Evolutionary conservation across 2,113 vertebrate species (phyloP), one percentile per base, ranked within the genome.

Genomic region (Corythoichthys haematopterus): DNA sequence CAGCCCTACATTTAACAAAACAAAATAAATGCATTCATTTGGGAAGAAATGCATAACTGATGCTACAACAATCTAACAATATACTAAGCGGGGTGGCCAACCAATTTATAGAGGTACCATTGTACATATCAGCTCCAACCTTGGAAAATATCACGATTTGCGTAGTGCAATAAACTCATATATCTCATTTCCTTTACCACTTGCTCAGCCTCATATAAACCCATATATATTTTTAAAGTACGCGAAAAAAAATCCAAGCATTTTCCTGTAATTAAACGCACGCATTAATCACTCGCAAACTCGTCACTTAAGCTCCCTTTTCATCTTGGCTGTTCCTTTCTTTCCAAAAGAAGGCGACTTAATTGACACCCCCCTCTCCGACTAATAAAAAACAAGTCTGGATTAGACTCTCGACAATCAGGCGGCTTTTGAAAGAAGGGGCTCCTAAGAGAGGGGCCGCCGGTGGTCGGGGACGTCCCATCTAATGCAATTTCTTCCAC

Each of bases 401-500:
- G 71, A 74, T 78, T 75, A 77, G 57, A 65, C 65, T 61, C 48
- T 64, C 53, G 74, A 84, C 79, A 75, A 81, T 81, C 59, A 65
- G 57, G 15, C 68, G 28, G 62, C 46, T 68, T 69, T 68, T 57
- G n/a, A 71, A 65, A 15, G 62, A 60, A 66, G 55, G 45, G 28
- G 46, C 63, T 82, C 85, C 83, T 77, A 3, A 2, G 56, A 33
- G 60, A 46, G 1, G 43, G 60, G n/a, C 11, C n/a, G 37, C 8
- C 4, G 43, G 60, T 46, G 60, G 40, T 46, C 14, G 71, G 83
- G 74, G 73, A 57, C 71, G 69, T 80, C 72, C 75, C 65, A 51
- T 76, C 68, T 87, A 87, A 90, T 84, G 77, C 35, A 80, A 87
- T 90, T 85, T 79, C 79, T 82, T 56, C 55, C 62, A 84, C 81